A percentile compares a stretch with the other conserved stretches of the same genome.
Evolutionary conservation across 2,888 invertebrate genomes (phyloP).

Genomic region (Nezara viridula): DNA sequence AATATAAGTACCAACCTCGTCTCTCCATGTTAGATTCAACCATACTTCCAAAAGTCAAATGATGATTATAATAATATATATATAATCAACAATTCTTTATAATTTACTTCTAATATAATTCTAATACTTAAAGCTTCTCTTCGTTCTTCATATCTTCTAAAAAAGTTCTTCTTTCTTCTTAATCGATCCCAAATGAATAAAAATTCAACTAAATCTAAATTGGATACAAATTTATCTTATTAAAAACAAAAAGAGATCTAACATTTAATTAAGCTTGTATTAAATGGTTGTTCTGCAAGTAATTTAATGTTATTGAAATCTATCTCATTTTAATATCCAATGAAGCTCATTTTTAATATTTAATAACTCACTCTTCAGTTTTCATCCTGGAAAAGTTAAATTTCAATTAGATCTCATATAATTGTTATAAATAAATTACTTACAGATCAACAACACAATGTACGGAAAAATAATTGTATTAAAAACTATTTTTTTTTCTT

Average conservation of each 20-base stretch:
- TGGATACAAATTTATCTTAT: not conserved
- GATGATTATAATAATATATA: no score
- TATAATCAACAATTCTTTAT: not conserved
- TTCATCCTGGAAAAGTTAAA: conserved; percentile 28
- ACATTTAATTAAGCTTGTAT: not conserved
- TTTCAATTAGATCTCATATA: not conserved
- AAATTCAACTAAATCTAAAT: not conserved
- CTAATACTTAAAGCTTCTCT: not conserved
- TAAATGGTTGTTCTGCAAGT: conserved; percentile 8
- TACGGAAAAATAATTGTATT: not conserved
- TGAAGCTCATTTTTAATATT: not conserved
- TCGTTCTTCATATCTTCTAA: not conserved
- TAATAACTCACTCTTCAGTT: conserved; percentile 4
- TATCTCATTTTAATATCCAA: not conserved
- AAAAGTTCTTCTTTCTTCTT: not conserved
- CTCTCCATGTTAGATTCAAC: not conserved
- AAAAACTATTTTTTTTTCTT: no score
- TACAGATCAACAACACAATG: not conserved
- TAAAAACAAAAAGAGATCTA: not conserved
- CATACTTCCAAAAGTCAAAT: not conserved
- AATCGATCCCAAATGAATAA: not conserved
- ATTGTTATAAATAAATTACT: conserved; percentile 4
- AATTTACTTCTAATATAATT: not conserved
- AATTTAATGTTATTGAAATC: not conserved
- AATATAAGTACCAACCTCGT: not conserved